A percentile compares a stretch with the other conserved stretches of the same genome.
phyloP scores from a whole-genome alignment of 2,888 invertebrate species.

The Dasypogon diadema region DNA sequence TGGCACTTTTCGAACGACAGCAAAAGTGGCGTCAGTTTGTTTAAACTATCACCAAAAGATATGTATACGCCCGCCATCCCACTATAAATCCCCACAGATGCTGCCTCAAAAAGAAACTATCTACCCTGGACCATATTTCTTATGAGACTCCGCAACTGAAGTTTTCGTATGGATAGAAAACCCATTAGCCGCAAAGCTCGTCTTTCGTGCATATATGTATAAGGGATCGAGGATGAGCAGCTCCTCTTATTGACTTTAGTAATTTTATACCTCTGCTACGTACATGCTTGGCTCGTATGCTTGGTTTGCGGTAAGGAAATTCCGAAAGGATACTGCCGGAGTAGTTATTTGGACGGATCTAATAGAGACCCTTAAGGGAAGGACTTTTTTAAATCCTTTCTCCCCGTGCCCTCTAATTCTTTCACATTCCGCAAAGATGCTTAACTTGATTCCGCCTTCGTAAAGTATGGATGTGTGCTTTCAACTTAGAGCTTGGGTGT shows the following conservation, averaged over 20 bases:
- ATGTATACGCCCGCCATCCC: background rate
- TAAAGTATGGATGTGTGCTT: background rate
- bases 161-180: conserved; percentile 34
- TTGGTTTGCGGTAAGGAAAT: conserved; percentile 13
- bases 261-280: conserved; percentile 28
- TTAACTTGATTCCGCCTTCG: conserved; percentile 28
- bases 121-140: conserved; percentile 37
- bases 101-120: conserved; percentile 33
- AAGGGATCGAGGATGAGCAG: conserved; percentile 14
- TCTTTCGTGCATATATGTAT: conserved; percentile 11
- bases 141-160: background rate
- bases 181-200: conserved; percentile 48
- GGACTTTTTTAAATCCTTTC: conserved; percentile 27
- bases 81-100: background rate
- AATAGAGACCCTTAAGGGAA: conserved; percentile 32
- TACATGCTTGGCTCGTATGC: conserved; percentile 2
- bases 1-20: conserved; percentile 24
- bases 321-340: conserved; percentile 24
- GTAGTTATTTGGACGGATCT: conserved; percentile 46
- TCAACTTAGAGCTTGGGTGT: background rate
- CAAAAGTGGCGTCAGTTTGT: conserved; percentile 46
- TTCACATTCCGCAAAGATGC: conserved; percentile 32
- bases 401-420: conserved; percentile 23
- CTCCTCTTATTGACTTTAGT: conserved; percentile 43
- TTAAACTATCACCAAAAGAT: background rate